Evolutionary conservation across 2,797 vertebrate species (phyloP).

Genomic region (Steatocranus sp.): DNA sequence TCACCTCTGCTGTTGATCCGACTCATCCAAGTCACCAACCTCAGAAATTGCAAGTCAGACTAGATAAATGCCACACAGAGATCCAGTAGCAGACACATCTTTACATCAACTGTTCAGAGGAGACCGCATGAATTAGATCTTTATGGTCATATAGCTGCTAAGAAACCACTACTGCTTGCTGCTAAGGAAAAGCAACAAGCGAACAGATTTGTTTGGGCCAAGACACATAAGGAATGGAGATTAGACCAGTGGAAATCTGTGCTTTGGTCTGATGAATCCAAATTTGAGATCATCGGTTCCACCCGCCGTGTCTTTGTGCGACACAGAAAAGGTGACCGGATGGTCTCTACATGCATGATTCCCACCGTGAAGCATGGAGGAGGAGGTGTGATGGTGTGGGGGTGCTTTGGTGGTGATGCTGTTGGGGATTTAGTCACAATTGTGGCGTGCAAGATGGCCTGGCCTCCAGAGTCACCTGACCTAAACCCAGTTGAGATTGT

Average conservation of each 20-base stretch:
- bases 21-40: not conserved
- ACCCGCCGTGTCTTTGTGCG: not conserved
- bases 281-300: rapidly evolving
- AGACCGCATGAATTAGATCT: not conserved
- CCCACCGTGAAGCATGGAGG: not conserved
- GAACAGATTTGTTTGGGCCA: not conserved
- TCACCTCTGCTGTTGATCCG: not conserved
- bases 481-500: rapidly evolving
- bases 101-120: not conserved
- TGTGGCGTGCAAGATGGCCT: not conserved
- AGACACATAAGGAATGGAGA: not conserved
- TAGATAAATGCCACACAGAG: not conserved
- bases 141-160: not conserved
- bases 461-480: not conserved
- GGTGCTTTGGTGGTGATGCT: not conserved
- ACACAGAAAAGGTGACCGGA: not conserved
- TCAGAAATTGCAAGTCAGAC: not conserved
- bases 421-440: not conserved
- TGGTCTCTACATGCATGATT: not conserved
- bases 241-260: not conserved
- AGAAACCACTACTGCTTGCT: not conserved
- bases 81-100: not conserved
- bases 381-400: not conserved
- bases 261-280: not conserved
- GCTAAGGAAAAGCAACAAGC: not conserved